Percentiles rank a stretch among this genome's conserved stretches.
Conservation (phyloP, 30 jellyfish, hydroid and myxozoan genomes). For the Morbakka virulenta region DNA sequence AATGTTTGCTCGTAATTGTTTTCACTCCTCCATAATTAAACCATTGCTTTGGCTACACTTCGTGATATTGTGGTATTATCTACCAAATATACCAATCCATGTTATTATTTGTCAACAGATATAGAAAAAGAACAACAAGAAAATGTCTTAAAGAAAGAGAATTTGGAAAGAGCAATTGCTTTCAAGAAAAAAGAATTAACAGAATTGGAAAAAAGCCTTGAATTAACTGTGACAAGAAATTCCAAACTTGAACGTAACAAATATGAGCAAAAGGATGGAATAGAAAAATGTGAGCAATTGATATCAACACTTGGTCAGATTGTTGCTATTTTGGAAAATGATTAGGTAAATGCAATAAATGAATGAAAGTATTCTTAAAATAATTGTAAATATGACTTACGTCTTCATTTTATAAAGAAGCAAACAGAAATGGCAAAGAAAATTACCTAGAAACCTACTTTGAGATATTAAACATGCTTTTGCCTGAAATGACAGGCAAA, state of each 20-base stretch:
- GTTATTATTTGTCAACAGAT: neutral
- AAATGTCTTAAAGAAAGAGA: neutral
- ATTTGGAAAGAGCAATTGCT: neutral
- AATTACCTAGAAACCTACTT: too few species aligned
- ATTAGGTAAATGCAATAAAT: neutral
- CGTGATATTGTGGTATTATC: too few species aligned
- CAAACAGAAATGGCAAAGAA: too few species aligned
- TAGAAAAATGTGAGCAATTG: neutral
- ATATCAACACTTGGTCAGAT: neutral
- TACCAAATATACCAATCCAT: too few species aligned
- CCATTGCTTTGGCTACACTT: too few species aligned
- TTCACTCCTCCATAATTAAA: too few species aligned
- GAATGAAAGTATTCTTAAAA: too few species aligned
- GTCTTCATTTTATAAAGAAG: too few species aligned
- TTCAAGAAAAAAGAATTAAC: neutral
- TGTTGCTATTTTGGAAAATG: neutral
- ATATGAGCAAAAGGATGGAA: neutral
- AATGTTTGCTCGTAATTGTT: too few species aligned
- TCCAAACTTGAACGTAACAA: neutral
- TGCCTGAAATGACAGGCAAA: too few species aligned
- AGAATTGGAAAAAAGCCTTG: neutral
- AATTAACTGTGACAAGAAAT: neutral
- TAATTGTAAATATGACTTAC: too few species aligned
- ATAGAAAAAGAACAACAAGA: neutral
- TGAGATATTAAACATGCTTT: too few species aligned